A percentile compares a stretch with the other conserved stretches of the same genome.
Evolutionary conservation across 2,888 invertebrate species (phyloP).

Genomic region (Himalopsyche anomala): DNA sequence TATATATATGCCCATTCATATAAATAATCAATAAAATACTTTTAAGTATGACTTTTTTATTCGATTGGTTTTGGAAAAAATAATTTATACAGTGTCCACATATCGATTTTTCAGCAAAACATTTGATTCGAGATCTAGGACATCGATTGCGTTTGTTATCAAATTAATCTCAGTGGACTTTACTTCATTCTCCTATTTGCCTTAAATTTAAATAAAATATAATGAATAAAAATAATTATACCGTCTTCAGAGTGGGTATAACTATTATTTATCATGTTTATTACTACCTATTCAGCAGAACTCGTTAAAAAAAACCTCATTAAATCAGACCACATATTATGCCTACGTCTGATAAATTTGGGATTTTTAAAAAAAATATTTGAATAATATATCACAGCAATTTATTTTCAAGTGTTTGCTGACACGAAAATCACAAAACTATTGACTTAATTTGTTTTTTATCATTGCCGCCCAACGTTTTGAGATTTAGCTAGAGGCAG

Average conservation of each 20-base stretch:
- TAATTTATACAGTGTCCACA: no score
- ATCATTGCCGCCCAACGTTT: conserved; percentile 9
- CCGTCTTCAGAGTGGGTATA: not conserved
- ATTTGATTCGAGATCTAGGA: no score
- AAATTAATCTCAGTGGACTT: no score
- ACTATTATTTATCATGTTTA: not conserved
- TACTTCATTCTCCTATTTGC: no score
- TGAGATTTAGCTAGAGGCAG: not conserved
- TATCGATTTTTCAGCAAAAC: no score
- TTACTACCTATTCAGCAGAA: not conserved
- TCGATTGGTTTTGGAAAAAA: no score
- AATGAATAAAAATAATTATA: no score
- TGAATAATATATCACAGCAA: not conserved
- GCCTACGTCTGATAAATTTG: not conserved
- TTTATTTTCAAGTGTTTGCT: conserved; percentile 18
- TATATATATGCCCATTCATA: no score
- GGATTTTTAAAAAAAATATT: not conserved
- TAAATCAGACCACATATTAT: not conserved
- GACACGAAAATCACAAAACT: not conserved
- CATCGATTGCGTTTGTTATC: no score
- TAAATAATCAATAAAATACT: no score
- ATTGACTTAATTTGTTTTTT: not conserved
- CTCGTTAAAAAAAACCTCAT: not conserved
- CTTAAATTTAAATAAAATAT: no score
- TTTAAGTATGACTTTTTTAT: no score